These are phyloP conservation scores for Cyrtodaria siliqua DNA, from an alignment of 2,888 invertebrate species.

Conservation along the genomic window DNA sequence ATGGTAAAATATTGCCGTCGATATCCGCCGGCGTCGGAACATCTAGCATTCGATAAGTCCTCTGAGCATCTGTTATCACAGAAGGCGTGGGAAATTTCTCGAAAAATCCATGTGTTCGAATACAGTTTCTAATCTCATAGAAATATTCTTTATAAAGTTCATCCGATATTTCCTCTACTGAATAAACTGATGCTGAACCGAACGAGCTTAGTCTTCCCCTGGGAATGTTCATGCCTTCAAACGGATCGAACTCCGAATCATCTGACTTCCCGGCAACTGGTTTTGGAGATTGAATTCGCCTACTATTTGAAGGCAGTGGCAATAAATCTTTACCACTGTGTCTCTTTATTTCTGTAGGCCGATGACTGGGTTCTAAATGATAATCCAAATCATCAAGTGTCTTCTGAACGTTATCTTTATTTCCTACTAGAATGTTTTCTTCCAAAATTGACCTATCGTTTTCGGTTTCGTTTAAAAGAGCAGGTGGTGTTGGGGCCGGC, in stretches of 20 bases:
- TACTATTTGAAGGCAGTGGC: constrained; percentile 8
- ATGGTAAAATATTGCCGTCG: constrained; percentile 43
- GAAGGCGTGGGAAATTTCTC: constrained; percentile 57
- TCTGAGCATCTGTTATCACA: constrained; percentile 47
- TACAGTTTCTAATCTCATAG: constrained; percentile 34
- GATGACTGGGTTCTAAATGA: too few relatives aligned
- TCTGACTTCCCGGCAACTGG: not conserved
- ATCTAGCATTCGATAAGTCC: constrained; percentile 37
- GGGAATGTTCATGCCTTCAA: constrained; percentile 45
- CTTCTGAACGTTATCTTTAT: too few relatives aligned
- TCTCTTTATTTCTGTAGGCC: too few relatives aligned
- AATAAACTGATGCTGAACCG: constrained; percentile 44
- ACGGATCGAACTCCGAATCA: constrained; percentile 30
- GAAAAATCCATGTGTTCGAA: constrained; percentile 52
- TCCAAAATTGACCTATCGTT: too few relatives aligned
- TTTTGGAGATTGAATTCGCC: constrained; percentile 7
- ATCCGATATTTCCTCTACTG: constrained; percentile 52
- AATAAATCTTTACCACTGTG: not conserved
- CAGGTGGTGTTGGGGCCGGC: too few relatives aligned
- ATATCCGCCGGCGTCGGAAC: constrained; percentile 46
- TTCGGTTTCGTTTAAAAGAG: too few relatives aligned
- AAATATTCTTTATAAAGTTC: constrained; percentile 44
- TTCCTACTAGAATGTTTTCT: too few relatives aligned
- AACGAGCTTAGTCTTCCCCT: constrained; percentile 38
- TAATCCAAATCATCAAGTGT: too few relatives aligned